phyloP scores from a whole-genome alignment of 2,797 vertebrate genomes.

The Crypturellus tataupa region DNA sequence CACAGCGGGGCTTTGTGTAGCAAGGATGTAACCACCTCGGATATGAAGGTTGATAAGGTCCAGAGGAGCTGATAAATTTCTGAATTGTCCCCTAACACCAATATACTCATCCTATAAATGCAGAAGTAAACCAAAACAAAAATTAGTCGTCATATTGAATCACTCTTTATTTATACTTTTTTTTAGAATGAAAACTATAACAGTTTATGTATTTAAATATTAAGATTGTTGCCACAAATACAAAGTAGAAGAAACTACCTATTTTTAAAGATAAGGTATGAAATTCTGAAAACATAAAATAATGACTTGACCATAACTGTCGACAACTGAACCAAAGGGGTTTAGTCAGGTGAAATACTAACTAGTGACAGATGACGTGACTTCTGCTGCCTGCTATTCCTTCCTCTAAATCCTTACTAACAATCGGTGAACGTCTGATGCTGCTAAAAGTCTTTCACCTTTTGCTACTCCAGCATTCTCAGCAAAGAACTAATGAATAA shows the following conservation, averaged over 20 bases:
- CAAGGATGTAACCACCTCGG: slow-evolving; percentile 89
- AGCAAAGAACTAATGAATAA: background rate
- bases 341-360: background rate
- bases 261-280: background rate
- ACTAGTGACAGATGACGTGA: background rate
- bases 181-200: background rate
- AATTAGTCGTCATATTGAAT: background rate
- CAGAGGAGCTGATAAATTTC: slow-evolving; percentile 79
- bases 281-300: background rate
- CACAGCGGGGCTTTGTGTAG: slow-evolving; percentile 87
- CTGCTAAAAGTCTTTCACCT: background rate
- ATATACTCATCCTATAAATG: slow-evolving; percentile 72
- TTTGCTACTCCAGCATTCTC: background rate
- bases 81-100: background rate
- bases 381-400: background rate
- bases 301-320: no score
- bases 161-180: background rate
- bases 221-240: background rate
- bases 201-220: background rate
- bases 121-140: background rate
- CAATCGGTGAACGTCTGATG: background rate
- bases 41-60: slow-evolving; percentile 90
- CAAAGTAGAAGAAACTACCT: background rate
- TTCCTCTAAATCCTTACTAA: background rate
- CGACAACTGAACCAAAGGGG: background rate